Base-by-base conservation (phyloP, 1,140 invertebrate species). In the Ostrea edulis region DNA sequence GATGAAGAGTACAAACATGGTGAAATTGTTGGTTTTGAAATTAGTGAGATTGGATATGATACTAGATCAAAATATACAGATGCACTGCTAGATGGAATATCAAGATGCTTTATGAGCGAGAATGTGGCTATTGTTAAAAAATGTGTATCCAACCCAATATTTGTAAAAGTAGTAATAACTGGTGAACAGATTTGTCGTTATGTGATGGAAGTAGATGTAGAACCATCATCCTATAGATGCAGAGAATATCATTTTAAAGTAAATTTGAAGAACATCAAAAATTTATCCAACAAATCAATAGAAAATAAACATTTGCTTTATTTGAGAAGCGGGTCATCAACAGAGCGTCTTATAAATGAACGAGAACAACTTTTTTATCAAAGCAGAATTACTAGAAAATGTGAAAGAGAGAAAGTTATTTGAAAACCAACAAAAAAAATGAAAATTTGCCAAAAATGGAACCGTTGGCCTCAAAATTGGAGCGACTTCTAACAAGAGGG, bases 121-220 rank as follows among this genome's bases (percentile, higher is more conserved):
- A 12, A 8, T 51, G 20, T 29, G 25, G 17, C n/a, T 5, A 35
- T 35, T 20, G 86, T 85, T n/a, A n/a, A 52, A 29, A n/a, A 65
- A 68, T 89, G 88, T 65, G 86, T 89, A 12, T 17, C 54, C 9
- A 53, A 85, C 29, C 88, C 86, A 12, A 83, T 82, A 29, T 89
- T 89, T 54, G 81, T 89, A 7, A 52, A 81, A 68, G 88, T 89
- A 8, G 11, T 62, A 25, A 22, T 65, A 14, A 12, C 12, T 3
- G 52, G 52, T 20, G 55, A 25, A 11, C 11, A 44, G 5, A 12
- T 11, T 11, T 44, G 12, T 20, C 54, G 29, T 22, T 89, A 52
- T 87, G 88, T 87, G 8, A 87, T 89, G 22, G 88, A 89, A 82
- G 54, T 89, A 35, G 88, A 89, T 82, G 65, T 89, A 8, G 82